Percentiles rank a stretch among this genome's conserved stretches.
These are phyloP conservation scores for Mactra quadrangularis DNA, from an alignment of 1,140 invertebrate species.

Conservation along the genomic window DNA sequence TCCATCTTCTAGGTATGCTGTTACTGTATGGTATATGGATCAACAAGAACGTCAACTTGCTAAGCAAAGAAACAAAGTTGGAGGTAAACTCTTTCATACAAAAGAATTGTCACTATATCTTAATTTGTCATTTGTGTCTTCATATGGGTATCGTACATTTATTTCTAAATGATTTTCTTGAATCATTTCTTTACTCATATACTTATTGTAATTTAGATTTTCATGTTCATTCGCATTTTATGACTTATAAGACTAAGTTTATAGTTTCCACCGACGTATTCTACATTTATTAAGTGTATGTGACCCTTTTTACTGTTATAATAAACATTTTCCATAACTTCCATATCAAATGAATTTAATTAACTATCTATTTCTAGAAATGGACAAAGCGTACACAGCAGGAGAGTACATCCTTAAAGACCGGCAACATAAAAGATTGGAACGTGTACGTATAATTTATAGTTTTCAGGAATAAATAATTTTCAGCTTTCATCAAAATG, in stretches of 20 bases:
- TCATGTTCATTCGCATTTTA: too few species aligned
- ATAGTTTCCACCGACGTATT: too few species aligned
- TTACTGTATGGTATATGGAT: slow-evolving; percentile 60
- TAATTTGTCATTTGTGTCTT: not conserved
- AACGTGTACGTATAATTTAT: slow-evolving; percentile 14
- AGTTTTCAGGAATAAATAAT: too few species aligned
- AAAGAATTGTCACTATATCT: not conserved
- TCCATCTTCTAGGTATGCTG: slow-evolving; percentile 36
- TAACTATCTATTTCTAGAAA: too few species aligned
- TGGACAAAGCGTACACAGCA: slow-evolving; percentile 8
- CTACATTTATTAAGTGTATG: too few species aligned
- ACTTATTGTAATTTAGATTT: too few species aligned
- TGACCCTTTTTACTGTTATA: too few species aligned
- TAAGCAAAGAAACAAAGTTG: not conserved
- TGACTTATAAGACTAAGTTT: too few species aligned
- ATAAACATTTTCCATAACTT: too few species aligned
- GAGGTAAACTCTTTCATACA: not conserved
- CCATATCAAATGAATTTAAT: too few species aligned
- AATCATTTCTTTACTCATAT: not conserved
- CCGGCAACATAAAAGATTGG: slow-evolving; percentile 1
- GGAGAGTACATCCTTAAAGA: slow-evolving; percentile 25
- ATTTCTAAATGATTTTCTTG: not conserved
- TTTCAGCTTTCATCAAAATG: too few species aligned
- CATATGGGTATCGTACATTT: not conserved
- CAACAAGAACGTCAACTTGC: slow-evolving; percentile 30